Percentiles rank a stretch among this genome's conserved stretches.
phyloP scores from a whole-genome alignment of 2,797 vertebrate genomes.

The Danio aesculapii region DNA sequence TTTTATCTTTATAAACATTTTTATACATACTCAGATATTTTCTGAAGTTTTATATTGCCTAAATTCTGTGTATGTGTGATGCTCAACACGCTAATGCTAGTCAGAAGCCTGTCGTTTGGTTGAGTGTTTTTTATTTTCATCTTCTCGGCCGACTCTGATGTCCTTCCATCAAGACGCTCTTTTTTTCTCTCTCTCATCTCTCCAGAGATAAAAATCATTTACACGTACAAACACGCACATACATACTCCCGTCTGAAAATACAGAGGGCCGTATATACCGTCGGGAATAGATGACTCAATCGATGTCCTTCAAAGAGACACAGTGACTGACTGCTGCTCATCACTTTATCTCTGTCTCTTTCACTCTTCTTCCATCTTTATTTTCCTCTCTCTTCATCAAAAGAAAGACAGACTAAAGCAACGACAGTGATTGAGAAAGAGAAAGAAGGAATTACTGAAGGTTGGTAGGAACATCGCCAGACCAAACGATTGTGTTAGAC shows the following conservation, averaged over 20 bases:
- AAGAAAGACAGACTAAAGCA: conserved; percentile 14
- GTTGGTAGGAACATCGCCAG: conserved; percentile 6
- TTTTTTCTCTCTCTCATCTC: neutral
- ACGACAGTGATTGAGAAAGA: conserved; percentile 13
- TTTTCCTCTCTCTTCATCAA: conserved; percentile 29
- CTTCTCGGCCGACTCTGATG: conserved; percentile 7
- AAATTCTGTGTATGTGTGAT: neutral
- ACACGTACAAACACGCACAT: conserved; percentile 43
- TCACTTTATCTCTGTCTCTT: conserved; percentile 48
- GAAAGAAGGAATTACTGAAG: conserved; percentile 10
- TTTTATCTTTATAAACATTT: neutral
- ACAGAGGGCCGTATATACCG: conserved; percentile 30
- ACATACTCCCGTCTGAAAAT: conserved; percentile 26
- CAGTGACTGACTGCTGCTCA: conserved; percentile 49
- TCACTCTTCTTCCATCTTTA: conserved; percentile 35
- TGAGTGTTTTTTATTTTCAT: neutral
- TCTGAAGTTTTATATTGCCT: neutral
- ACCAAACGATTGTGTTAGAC: neutral
- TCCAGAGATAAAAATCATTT: conserved; percentile 26
- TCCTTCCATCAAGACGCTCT: conserved; percentile 26
- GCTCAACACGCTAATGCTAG: neutral
- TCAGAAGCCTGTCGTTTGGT: neutral
- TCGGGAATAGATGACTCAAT: conserved; percentile 51
- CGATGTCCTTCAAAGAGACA: conserved; percentile 54
- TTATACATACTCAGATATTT: neutral